These are phyloP conservation scores for Xestia sexstrigata DNA, from an alignment of 2,888 invertebrate genomes.

Conservation along the genomic window DNA sequence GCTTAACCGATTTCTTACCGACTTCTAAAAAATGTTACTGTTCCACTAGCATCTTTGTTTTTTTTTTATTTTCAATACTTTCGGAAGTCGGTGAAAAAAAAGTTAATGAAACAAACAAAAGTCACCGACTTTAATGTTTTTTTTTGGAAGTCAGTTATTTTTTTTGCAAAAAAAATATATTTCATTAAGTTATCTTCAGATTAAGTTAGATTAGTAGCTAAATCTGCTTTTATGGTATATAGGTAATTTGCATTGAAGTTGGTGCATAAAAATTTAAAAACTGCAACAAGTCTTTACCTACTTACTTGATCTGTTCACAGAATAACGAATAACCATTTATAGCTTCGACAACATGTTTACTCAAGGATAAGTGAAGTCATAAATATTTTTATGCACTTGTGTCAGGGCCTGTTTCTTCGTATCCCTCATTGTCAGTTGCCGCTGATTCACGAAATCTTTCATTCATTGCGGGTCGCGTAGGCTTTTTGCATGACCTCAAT, in stretches of 20 bases:
- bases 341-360: slow-evolving; percentile 55
- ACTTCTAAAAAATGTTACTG: too few relatives aligned
- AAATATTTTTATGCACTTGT: slow-evolving; percentile 70
- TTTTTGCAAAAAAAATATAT: too few relatives aligned
- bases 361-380: slow-evolving; percentile 66
- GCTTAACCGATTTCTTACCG: too few relatives aligned
- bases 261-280: slow-evolving; percentile 25
- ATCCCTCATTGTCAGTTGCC: slow-evolving; percentile 75
- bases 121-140: too few relatives aligned
- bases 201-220: not conserved
- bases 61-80: too few relatives aligned
- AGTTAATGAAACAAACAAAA: too few relatives aligned
- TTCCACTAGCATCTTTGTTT: too few relatives aligned
- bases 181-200: not conserved
- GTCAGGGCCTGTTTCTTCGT: slow-evolving; percentile 79
- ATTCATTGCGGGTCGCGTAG: slow-evolving; percentile 50
- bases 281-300: slow-evolving; percentile 52
- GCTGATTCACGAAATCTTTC: slow-evolving; percentile 66
- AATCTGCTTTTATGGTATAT: not conserved
- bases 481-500: slow-evolving; percentile 54
- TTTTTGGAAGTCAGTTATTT: too few relatives aligned
- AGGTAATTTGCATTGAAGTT: slow-evolving; percentile 31
- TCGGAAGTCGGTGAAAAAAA: too few relatives aligned
- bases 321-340: slow-evolving; percentile 63
- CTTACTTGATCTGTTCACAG: slow-evolving; percentile 54